Evolutionary conservation across 2,797 vertebrate species (phyloP).

Genomic region (Otolemur crassicaudatus): DNA sequence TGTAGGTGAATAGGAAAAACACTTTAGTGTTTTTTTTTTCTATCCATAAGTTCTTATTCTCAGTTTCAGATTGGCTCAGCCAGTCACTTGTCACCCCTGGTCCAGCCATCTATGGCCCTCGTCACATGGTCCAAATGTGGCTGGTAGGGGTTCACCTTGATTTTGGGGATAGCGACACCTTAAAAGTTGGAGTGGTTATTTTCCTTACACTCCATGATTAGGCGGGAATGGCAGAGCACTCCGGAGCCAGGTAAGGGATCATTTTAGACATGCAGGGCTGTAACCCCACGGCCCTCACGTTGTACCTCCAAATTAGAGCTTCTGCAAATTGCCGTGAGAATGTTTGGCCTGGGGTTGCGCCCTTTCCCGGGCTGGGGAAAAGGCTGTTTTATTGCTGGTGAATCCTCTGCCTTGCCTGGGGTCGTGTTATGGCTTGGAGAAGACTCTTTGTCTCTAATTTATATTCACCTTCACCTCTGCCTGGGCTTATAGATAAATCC

Average conservation of each 20-base stretch:
- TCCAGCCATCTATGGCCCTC: neutral
- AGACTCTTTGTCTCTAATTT: constrained; percentile 51
- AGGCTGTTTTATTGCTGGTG: neutral
- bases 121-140: neutral
- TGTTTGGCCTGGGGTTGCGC: neutral
- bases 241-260: neutral
- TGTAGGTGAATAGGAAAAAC: neutral
- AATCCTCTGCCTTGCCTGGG: neutral
- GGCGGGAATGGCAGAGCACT: neutral
- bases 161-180: neutral
- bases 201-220: neutral
- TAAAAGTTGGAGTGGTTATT: neutral
- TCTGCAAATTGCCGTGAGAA: constrained; percentile 15
- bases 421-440: neutral
- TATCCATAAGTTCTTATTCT: neutral
- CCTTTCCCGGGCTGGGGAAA: neutral
- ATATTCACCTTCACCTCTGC: constrained; percentile 48
- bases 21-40: neutral
- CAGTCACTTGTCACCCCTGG: neutral
- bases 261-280: neutral
- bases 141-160: neutral
- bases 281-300: neutral
- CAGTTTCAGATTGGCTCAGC: neutral
- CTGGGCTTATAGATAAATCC: constrained; percentile 50
- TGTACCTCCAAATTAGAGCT: neutral